Percentiles rank a stretch among this genome's conserved stretches.
Conservation (phyloP, 2,113 vertebrate genomes). For the Felis chaus region DNA sequence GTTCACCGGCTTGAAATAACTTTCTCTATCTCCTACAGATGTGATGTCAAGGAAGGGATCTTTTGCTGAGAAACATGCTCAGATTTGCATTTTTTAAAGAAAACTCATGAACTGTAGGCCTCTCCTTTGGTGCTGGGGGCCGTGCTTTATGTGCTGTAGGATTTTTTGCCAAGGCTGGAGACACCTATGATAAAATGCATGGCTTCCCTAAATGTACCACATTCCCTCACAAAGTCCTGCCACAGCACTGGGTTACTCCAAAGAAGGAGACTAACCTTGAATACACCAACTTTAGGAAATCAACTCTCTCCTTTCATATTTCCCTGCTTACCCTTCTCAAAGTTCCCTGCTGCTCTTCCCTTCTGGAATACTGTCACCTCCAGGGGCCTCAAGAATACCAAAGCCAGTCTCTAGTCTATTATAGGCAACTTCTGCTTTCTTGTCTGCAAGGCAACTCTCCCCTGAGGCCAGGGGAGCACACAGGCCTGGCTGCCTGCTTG, state of each 20-base stretch:
- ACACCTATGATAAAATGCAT: not conserved
- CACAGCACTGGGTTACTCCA: not conserved
- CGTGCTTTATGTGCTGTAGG: not conserved
- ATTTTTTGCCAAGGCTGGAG: not conserved
- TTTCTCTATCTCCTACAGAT: not conserved
- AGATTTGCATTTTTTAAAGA: conserved; percentile 34
- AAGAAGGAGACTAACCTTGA: not conserved
- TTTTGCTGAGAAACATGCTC: not conserved
- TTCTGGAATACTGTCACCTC: not conserved
- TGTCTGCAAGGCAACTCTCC: not conserved
- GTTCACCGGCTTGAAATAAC: not conserved
- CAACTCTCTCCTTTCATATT: not conserved
- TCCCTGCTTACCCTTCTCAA: not conserved
- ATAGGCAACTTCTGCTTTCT: not conserved
- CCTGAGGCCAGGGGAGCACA: not conserved
- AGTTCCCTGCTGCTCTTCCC: not conserved
- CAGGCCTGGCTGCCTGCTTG: not conserved
- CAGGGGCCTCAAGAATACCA: not conserved
- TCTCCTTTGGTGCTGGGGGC: not conserved
- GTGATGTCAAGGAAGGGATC: not conserved
- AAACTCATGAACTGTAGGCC: not conserved
- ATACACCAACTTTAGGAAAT: not conserved
- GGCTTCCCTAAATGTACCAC: not conserved
- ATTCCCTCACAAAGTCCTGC: not conserved
- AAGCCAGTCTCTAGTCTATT: not conserved